A percentile compares a stretch with the other conserved stretches of the same genome.
Evolutionary conservation across 2,797 vertebrate species (phyloP).

Genomic region (Poeciliopsis infans): DNA sequence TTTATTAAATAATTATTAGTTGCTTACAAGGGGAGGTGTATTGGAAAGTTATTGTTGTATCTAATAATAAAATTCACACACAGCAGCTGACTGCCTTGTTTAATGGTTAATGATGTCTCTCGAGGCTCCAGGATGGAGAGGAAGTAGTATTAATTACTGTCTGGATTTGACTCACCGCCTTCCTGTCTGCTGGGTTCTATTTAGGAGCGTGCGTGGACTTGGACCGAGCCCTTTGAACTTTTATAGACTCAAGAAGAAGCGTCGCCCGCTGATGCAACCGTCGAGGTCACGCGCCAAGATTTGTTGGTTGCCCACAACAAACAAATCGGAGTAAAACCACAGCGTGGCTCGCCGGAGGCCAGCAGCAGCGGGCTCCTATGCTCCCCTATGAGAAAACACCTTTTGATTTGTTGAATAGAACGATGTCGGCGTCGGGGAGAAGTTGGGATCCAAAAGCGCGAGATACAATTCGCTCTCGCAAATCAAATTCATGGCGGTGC

Average conservation of each 20-base stretch:
- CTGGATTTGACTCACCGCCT: constrained; percentile 54
- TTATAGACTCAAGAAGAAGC: constrained; percentile 54
- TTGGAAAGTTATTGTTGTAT: background rate
- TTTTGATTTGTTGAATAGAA: background rate
- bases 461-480: background rate
- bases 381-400: background rate
- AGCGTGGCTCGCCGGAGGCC: constrained; percentile 16
- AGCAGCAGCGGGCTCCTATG: background rate
- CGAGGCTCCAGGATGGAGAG: constrained; percentile 54
- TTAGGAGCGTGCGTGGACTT: constrained; percentile 61
- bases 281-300: constrained; percentile 26
- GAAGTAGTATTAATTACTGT: constrained; percentile 74
- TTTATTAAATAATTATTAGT: background rate
- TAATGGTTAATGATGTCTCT: constrained; percentile 47
- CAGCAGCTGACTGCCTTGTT: constrained; percentile 33
- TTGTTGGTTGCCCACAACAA: constrained; percentile 32
- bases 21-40: background rate
- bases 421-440: background rate
- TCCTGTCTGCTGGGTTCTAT: constrained; percentile 67
- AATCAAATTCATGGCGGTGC: background rate
- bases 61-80: background rate
- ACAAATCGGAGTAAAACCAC: constrained; percentile 40
- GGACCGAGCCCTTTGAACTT: constrained; percentile 37
- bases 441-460: background rate
- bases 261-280: constrained; percentile 25